These are phyloP conservation scores for Lophura nycthemera DNA, from an alignment of 2,113 vertebrate genomes.

Conservation along the genomic window DNA sequence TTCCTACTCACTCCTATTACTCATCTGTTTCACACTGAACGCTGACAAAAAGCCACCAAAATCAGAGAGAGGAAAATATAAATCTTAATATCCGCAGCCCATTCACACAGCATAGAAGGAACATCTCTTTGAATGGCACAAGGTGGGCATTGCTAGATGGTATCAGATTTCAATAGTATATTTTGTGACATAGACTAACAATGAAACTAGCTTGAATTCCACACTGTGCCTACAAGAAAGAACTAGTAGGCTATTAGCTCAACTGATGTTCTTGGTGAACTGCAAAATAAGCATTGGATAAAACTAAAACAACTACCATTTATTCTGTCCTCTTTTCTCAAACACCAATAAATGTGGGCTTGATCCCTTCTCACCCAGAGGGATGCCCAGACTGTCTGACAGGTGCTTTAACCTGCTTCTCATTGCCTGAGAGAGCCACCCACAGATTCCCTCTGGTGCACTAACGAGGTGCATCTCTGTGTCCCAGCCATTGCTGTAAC, in stretches of 20 bases:
- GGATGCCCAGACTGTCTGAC: not conserved
- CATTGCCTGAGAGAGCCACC: conserved; percentile 1
- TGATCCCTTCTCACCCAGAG: not conserved
- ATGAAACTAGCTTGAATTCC: conserved; percentile 40
- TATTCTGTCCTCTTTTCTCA: not conserved
- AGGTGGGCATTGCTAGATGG: not conserved
- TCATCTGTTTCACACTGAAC: conserved; percentile 20
- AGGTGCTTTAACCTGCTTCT: conserved; percentile 5
- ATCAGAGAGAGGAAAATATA: not conserved
- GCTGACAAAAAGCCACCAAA: conserved; percentile 53
- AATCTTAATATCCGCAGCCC: not conserved
- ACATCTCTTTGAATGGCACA: not conserved
- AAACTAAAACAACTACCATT: not conserved
- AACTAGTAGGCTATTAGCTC: conserved; percentile 12
- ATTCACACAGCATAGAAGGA: not conserved
- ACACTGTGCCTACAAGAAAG: conserved; percentile 56
- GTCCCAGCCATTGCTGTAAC: not conserved
- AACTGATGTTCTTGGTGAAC: not conserved
- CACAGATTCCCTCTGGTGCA: conserved; percentile 4
- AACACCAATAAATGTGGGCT: not conserved
- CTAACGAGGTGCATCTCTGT: not conserved
- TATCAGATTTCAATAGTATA: not conserved
- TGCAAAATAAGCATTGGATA: not conserved
- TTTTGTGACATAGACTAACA: conserved; percentile 11
- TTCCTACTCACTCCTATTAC: not conserved